These are phyloP conservation scores for Cyprinodon brontotheroides DNA, from an alignment of 2,113 vertebrate species.

Conservation along the genomic window DNA sequence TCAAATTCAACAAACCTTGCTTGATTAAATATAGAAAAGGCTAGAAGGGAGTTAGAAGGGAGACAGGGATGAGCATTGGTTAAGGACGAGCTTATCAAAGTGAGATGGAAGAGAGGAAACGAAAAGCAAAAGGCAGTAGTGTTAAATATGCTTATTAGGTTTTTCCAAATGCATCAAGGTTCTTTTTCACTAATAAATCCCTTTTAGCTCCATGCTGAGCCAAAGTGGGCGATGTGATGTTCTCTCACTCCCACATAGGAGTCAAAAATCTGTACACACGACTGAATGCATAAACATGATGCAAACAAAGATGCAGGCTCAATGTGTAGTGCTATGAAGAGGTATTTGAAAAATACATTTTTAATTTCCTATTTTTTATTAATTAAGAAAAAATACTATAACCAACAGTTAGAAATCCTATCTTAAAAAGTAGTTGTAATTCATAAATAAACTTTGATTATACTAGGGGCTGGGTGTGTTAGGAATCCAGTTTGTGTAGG, in stretches of 20 bases:
- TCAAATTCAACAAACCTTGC: constrained; percentile 46
- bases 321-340: background rate
- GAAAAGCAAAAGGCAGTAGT: constrained; percentile 47
- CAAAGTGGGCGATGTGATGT: constrained; percentile 65
- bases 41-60: constrained; percentile 26
- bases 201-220: constrained; percentile 47
- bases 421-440: background rate
- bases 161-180: constrained; percentile 65
- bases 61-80: constrained; percentile 33
- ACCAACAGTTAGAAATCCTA: background rate
- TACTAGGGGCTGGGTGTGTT: too few relatives aligned
- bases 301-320: background rate
- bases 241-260: constrained; percentile 69
- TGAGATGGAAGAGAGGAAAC: constrained; percentile 30
- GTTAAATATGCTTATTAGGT: constrained; percentile 56
- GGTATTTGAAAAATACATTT: background rate
- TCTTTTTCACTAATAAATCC: constrained; percentile 57
- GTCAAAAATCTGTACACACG: constrained; percentile 56
- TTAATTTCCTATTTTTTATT: background rate
- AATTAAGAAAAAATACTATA: background rate
- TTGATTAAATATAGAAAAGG: constrained; percentile 68
- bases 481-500: too few relatives aligned
- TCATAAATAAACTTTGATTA: background rate
- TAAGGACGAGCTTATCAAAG: constrained; percentile 32
- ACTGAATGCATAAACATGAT: constrained; percentile 23